Evolutionary conservation across 2,888 invertebrate species (phyloP).

Genomic region (Drosophila recens): DNA sequence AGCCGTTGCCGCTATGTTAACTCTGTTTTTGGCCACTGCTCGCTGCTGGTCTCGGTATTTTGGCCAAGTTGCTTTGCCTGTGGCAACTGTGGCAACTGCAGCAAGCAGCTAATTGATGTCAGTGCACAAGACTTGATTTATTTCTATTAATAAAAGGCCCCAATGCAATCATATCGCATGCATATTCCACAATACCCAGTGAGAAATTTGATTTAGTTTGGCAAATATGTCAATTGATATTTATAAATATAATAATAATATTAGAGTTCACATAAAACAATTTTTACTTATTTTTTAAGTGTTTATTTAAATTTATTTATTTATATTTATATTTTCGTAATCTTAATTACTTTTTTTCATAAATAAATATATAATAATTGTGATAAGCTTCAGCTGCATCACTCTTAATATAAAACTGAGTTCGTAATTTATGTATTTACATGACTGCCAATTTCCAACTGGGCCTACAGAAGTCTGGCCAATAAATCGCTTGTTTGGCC

Average conservation of each 20-base stretch:
- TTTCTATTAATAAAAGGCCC: conserved; percentile 77
- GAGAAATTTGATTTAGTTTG: conserved; percentile 35
- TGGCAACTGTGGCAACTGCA: conserved; percentile 32
- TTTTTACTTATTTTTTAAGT: no score
- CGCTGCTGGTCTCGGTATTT: conserved; percentile 6
- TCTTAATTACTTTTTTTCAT: background rate
- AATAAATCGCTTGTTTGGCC: conserved; percentile 75
- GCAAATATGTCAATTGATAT: background rate
- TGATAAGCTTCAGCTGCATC: background rate
- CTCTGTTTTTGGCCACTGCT: conserved; percentile 1
- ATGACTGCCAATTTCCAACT: conserved; percentile 36
- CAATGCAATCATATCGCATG: conserved; percentile 57
- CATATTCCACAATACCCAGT: conserved; percentile 31
- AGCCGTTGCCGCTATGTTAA: conserved; percentile 21
- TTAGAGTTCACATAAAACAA: no score
- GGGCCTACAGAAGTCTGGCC: conserved; percentile 42
- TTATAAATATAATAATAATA: no score
- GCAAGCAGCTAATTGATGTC: conserved; percentile 79
- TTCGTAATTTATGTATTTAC: background rate
- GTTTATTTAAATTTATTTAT: background rate
- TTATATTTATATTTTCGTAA: background rate
- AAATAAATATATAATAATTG: background rate
- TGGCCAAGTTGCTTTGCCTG: conserved; percentile 20
- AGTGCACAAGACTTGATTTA: conserved; percentile 79
- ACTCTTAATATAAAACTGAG: background rate